Conservation (phyloP, 2,113 vertebrate genomes). For the Sapajus apella region DNA sequence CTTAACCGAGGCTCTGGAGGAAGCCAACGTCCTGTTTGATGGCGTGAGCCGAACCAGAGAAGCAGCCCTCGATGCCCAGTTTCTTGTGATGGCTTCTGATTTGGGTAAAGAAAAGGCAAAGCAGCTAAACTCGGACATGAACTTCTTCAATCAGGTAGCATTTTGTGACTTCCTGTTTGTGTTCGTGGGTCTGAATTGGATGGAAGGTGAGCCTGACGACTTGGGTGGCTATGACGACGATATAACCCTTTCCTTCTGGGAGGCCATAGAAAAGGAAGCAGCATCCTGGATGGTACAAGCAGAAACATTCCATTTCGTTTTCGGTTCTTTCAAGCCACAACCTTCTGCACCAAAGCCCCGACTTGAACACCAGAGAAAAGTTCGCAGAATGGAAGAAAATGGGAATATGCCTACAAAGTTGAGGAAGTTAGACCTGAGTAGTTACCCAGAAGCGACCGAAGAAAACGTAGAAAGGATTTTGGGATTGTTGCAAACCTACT, state of each 20-base stretch:
- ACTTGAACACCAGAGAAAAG: conserved; percentile 84
- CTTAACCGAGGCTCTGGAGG: conserved; percentile 92
- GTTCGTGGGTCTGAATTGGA: conserved; percentile 94
- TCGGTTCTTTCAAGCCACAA: conserved; percentile 90
- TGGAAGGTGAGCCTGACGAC: conserved; percentile 82
- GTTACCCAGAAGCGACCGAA: conserved; percentile 93
- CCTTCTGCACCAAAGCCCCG: conserved; percentile 87
- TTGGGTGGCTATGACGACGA: conserved; percentile 80
- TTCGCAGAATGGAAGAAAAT: conserved; percentile 86
- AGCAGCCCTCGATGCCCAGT: conserved; percentile 93
- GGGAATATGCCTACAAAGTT: conserved; percentile 92
- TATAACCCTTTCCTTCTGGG: conserved; percentile 48
- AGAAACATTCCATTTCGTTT: conserved; percentile 92
- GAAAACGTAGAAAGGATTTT: conserved; percentile 96
- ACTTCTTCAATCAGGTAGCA: conserved; percentile 87
- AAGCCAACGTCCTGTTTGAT: conserved; percentile 92
- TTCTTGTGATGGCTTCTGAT: conserved; percentile 94
- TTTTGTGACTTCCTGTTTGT: conserved; percentile 92
- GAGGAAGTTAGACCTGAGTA: conserved; percentile 90
- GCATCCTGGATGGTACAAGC: conserved; percentile 68
- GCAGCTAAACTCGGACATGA: conserved; percentile 90
- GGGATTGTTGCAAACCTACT: conserved; percentile 87
- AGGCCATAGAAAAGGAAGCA: conserved; percentile 19
- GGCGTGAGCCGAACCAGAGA: conserved; percentile 90
- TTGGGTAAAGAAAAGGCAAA: conserved; percentile 95